Percentiles rank a stretch among this genome's conserved stretches.
These are phyloP conservation scores for Berghia stephanieae DNA, from an alignment of 1,140 invertebrate genomes.

Conservation along the genomic window DNA sequence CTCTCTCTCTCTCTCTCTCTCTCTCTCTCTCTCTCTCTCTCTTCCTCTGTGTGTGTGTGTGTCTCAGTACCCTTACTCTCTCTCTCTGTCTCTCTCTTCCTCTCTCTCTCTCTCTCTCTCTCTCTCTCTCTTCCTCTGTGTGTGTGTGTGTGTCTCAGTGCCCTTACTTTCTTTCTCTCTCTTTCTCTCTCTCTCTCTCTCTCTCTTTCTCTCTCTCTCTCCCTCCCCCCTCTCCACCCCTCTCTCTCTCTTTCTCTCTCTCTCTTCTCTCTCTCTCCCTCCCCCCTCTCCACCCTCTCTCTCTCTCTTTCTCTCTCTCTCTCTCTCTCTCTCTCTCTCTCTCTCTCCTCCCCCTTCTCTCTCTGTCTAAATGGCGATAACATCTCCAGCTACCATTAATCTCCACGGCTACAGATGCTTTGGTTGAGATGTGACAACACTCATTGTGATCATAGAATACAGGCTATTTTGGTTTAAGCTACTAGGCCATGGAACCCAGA, in stretches of 20 bases:
- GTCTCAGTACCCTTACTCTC: background rate
- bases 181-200: background rate
- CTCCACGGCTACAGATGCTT: no score
- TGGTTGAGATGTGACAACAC: no score
- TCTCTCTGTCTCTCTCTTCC: background rate
- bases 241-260: background rate
- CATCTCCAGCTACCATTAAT: no score
- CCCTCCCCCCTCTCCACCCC: background rate
- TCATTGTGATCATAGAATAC: no score
- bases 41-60: background rate
- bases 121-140: background rate
- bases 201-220: background rate
- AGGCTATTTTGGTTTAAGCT: no score
- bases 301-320: background rate
- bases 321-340: background rate
- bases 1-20: background rate
- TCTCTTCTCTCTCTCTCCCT: background rate
- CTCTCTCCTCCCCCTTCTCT: background rate
- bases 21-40: slow-evolving; percentile 11
- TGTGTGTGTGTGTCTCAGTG: no score
- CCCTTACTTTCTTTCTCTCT: background rate
- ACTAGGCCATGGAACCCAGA: no score
- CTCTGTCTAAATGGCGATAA: no score
- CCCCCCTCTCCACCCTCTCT: background rate
- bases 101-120: background rate